A percentile compares a stretch with the other conserved stretches of the same genome.
Conservation (phyloP, 1,140 invertebrate species). For the Apis dorsata region DNA sequence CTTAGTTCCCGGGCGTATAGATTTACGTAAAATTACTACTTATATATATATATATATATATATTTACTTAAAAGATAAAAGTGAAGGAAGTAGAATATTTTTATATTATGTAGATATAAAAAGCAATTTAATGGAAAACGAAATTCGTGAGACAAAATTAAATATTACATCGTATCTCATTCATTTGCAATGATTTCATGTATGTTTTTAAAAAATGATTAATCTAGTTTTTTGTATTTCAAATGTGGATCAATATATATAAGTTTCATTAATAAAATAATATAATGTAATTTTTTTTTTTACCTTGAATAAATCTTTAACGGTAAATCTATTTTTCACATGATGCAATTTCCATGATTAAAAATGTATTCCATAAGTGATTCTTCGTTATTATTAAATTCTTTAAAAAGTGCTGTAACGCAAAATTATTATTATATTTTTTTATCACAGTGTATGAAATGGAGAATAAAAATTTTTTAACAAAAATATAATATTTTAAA, state of each 20-base stretch:
- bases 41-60: background rate
- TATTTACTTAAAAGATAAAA: background rate
- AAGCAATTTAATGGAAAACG: background rate
- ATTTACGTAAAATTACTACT: background rate
- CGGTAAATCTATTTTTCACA: background rate
- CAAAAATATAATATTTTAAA: too few species aligned
- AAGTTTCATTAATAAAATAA: background rate
- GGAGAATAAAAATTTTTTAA: too few species aligned
- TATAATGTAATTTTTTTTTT: background rate
- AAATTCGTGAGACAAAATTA: background rate
- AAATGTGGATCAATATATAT: background rate
- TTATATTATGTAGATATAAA: background rate
- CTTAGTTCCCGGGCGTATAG: constrained; percentile 33
- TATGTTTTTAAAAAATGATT: background rate
- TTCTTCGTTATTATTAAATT: background rate
- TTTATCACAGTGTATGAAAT: too few species aligned
- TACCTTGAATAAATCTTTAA: background rate
- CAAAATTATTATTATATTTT: background rate
- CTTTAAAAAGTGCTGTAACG: background rate
- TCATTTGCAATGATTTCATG: background rate
- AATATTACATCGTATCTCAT: background rate
- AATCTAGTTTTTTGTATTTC: background rate
- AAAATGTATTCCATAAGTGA: background rate
- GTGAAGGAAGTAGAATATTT: background rate
- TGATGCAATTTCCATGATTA: background rate